Conservation (phyloP, 1,140 invertebrate genomes). For the Pachypeltis micranthus region DNA sequence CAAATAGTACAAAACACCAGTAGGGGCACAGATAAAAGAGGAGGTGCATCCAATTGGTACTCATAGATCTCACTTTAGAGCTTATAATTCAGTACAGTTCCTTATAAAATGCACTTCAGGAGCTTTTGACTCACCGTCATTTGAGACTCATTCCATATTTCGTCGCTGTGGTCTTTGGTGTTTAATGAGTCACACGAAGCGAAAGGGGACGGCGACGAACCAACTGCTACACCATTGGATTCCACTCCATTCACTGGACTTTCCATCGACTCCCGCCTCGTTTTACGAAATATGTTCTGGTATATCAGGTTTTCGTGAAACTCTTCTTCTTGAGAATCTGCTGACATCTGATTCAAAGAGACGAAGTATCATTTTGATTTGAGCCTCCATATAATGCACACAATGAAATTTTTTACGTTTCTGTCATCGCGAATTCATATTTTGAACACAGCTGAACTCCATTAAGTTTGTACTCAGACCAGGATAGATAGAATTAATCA, state of each 20-base stretch:
- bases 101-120: no score
- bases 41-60: no score
- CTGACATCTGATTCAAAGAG: constrained; percentile 21
- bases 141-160: constrained; percentile 77
- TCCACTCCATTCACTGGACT: constrained; percentile 17
- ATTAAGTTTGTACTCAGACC: no score
- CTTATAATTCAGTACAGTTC: no score
- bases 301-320: constrained; percentile 68
- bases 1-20: no score
- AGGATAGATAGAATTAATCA: no score
- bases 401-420: no score
- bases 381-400: no score
- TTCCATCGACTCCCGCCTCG: constrained; percentile 26
- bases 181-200: constrained; percentile 63
- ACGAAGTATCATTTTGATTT: no score
- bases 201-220: constrained; percentile 46
- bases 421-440: no score
- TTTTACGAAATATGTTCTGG: constrained; percentile 45
- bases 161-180: constrained; percentile 64
- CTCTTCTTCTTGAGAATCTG: constrained; percentile 38
- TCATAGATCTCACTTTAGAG: no score
- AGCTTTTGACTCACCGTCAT: constrained; percentile 44
- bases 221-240: constrained; percentile 9
- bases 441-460: no score
- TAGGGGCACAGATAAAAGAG: not conserved